These are phyloP conservation scores for Chrysemys picta DNA, from an alignment of 2,113 vertebrate species.

Conservation along the genomic window DNA sequence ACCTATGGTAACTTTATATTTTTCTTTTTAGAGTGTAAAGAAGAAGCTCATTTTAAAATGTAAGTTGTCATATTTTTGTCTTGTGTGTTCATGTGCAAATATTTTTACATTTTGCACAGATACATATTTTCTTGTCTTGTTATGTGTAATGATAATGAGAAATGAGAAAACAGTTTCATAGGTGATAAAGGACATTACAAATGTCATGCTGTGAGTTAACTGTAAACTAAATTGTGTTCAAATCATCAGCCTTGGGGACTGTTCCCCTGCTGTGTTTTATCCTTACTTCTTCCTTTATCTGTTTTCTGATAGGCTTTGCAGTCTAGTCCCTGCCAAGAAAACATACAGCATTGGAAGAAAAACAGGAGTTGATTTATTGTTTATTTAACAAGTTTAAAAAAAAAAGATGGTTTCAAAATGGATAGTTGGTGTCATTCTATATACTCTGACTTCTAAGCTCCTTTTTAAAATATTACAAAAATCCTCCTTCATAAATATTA, in stretches of 20 bases:
- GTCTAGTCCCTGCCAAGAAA: slow-evolving; percentile 48
- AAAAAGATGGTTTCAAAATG: slow-evolving; percentile 45
- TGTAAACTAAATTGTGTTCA: slow-evolving; percentile 57
- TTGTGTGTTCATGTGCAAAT: slow-evolving; percentile 1
- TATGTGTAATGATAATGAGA: slow-evolving; percentile 33
- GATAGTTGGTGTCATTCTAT: neutral
- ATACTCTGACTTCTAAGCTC: neutral
- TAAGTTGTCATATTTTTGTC: neutral
- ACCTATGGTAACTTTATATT: neutral
- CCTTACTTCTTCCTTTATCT: slow-evolving; percentile 15
- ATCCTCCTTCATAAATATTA: neutral
- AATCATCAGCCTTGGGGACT: slow-evolving; percentile 29
- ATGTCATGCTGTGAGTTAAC: slow-evolving; percentile 59
- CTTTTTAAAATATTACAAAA: neutral
- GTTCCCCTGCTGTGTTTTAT: slow-evolving; percentile 36
- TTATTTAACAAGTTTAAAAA: neutral
- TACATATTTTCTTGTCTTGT: slow-evolving; percentile 53
- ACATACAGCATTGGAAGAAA: slow-evolving; percentile 24
- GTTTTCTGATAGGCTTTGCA: slow-evolving; percentile 46
- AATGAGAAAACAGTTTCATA: slow-evolving; percentile 48
- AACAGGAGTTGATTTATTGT: slow-evolving; percentile 49
- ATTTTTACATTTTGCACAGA: slow-evolving; percentile 43
- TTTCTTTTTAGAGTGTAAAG: neutral
- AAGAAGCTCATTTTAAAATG: neutral
- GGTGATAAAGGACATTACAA: slow-evolving; percentile 47